phyloP scores from a whole-genome alignment of 2,888 invertebrate species.

The Xestoiulus laeticollis region DNA sequence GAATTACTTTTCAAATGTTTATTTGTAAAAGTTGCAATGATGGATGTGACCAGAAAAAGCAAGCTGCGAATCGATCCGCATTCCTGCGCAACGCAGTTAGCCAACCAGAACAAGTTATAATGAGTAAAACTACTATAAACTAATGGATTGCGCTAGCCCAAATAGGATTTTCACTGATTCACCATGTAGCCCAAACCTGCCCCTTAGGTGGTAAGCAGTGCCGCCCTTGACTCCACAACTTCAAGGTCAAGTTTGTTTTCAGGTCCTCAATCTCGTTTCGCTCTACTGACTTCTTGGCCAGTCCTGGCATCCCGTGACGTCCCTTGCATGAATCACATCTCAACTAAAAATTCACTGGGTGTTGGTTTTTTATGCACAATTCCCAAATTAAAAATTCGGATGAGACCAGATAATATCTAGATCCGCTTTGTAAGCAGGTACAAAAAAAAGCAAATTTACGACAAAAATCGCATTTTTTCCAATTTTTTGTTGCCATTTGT shows the following conservation, averaged over 20 bases:
- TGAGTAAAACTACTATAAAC: not conserved
- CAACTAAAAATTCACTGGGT: not conserved
- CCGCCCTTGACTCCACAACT: not conserved
- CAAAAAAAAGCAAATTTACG: not conserved
- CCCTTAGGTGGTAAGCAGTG: not conserved
- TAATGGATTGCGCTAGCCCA: not conserved
- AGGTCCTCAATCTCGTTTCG: not conserved
- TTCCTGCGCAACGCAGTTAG: not conserved
- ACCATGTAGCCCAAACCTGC: not conserved
- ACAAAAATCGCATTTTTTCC: not conserved
- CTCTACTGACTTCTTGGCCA: not conserved
- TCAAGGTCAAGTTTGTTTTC: not conserved
- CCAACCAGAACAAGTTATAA: not conserved
- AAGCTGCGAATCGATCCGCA: not conserved
- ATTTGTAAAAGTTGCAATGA: not conserved
- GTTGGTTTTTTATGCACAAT: not conserved
- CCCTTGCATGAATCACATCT: not conserved
- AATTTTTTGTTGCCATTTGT: not conserved
- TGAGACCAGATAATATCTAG: not conserved
- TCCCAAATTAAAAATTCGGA: not conserved
- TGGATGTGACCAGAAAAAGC: not conserved
- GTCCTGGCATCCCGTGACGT: not conserved
- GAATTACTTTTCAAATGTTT: no score
- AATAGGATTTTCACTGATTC: not conserved
- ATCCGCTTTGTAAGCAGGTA: not conserved